Evolutionary conservation across 1,140 invertebrate species (phyloP).

Genomic region (Hestina assimilis): DNA sequence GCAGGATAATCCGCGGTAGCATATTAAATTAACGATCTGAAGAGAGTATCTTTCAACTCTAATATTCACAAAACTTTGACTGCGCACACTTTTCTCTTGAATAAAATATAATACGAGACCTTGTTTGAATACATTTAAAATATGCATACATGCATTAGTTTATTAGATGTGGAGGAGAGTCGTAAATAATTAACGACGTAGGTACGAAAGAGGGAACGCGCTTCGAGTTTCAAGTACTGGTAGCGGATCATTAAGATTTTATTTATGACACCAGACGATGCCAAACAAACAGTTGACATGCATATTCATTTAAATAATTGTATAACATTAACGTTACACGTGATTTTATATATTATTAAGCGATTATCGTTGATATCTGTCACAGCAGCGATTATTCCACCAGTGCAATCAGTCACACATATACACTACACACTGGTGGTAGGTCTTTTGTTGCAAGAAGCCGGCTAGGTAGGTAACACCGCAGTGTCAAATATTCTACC

Average conservation of each 20-base stretch:
- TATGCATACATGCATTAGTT: neutral
- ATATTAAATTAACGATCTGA: conserved; percentile 9
- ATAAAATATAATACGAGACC: neutral
- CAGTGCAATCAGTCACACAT: too few species aligned
- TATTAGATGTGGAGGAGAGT: neutral
- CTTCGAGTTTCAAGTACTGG: conserved; percentile 1
- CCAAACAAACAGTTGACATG: conserved; percentile 24
- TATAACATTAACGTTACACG: conserved; percentile 10
- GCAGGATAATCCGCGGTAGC: conserved; percentile 18
- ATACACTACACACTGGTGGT: too few species aligned
- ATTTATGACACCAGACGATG: conserved; percentile 15
- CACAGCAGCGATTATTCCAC: too few species aligned
- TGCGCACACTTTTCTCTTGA: neutral
- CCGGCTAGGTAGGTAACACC: too few species aligned
- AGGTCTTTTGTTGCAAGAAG: too few species aligned
- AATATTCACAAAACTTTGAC: conserved; percentile 6
- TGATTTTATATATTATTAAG: conserved; percentile 8
- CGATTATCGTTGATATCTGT: neutral
- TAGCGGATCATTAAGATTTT: conserved; percentile 11
- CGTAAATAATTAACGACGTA: conserved; percentile 1
- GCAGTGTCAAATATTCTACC: too few species aligned
- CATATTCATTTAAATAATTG: conserved; percentile 14
- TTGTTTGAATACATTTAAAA: neutral
- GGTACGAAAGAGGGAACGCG: neutral
- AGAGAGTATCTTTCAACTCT: conserved; percentile 10